Evolutionary conservation across 2,113 vertebrate species (phyloP), one percentile per base, ranked within the genome.

Genomic region (Corapipo altera): DNA sequence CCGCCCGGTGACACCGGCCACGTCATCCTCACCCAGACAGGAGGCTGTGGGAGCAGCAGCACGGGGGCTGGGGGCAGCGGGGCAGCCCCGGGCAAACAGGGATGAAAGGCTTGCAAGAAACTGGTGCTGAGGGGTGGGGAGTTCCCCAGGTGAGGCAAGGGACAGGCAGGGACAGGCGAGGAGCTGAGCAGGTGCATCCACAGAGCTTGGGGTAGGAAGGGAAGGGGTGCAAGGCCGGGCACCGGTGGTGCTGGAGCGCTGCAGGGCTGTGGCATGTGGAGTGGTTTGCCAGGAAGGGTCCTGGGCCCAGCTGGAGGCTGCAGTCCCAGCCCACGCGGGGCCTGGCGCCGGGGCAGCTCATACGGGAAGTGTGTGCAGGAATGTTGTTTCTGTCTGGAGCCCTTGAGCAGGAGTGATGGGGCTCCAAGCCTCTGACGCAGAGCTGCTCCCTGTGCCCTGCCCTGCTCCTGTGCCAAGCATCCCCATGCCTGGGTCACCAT

Each of bases 351-450:
- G 79, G 76, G 49, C 83, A 21, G 84, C 69, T 67, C 84, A 84
- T 66, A 30, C 3, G 17, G 94, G 92, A 93, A 93, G 64, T 1
- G 7, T 80, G 79, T 93, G 79, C 82, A 94, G 95, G 96, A 97
- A 97, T 97, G 92, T 97, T 96, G 96, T 97, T 96, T 90, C 91
- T 97, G 94, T 97, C 95, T 96, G 79, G 92, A 94, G 71, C 79
- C 46, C 82, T 52, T n/a, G 64, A 83, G 51, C 46, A 9, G 64
- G 41, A 83, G 58, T 9, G 39, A 21, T 11, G 62, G 67, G 26
- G 72, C 81, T 91, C 85, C 1, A 3, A 80, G 48, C 21, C 43
- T 73, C 70, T 96, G 95, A 89, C 13, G 10, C 54, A 61, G 87
- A 91, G 65, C 81, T 74, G 84, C 61, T 95, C 77, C 55, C 61